Evolutionary conservation across 2,797 vertebrate species (phyloP), one percentile per base, ranked within the genome.

Genomic region (Notamacropus eugenii): DNA sequence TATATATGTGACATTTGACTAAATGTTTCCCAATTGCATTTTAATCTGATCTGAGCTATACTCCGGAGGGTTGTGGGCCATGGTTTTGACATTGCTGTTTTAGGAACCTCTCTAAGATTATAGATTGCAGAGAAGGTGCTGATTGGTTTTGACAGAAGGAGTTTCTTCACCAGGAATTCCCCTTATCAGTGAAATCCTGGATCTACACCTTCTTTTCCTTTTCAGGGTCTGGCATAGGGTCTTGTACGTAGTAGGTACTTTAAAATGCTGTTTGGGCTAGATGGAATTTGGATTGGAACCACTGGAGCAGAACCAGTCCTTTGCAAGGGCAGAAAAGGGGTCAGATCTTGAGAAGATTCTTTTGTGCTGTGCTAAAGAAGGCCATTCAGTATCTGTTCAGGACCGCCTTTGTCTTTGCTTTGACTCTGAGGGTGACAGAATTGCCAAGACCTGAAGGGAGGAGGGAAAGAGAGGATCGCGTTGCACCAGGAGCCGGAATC

Each of bases 401-500:
- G 40, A 87, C 74, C 4, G 24, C 10, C 10, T 87, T 87, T 87
- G 74, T 50, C 40, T 50, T 87, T 87, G 24, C 40, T 0, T 98
- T 97, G 94, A 96, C 93, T 97, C 95, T 40, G 90, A 96, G 54
- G 54, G 96, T 95, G 95, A 96, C 93, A 96, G 93, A 95, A 96
- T 96, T 97, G 98, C 97, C 97, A 98, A 97, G 97, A 97, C 97
- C 96, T 96, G 46, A 91, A 87, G 91, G 93, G 96, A 93, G 95
- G 92, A 96, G 97, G 96, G 97, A 91, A 92, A 90, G 40, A 95
- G 94, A 97, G 74, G 97, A 93, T 90, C 96, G 95, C 92, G 97
- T 96, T 96, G 90, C 96, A 96, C 67, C 92, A 91, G 97, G 91
- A 98, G 97, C 97, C 97, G 97, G 97, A 98, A 97, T 97, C 96